Conservation (phyloP, 1,140 invertebrate species). For the Temnothorax longispinosus region DNA sequence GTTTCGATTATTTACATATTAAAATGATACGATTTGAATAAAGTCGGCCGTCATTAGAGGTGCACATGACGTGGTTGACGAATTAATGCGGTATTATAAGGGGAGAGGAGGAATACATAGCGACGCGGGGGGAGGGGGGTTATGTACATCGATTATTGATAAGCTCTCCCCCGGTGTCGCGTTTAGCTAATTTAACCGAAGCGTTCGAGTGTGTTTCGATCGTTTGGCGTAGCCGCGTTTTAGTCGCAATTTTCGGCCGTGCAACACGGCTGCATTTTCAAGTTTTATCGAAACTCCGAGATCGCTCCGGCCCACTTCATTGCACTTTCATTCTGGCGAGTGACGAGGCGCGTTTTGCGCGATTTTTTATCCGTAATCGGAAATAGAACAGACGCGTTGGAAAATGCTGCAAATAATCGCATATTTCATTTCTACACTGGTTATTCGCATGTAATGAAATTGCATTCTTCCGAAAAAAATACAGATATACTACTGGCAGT, state of each 20-base stretch:
- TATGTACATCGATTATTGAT: constrained; percentile 46
- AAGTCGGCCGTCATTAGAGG: constrained; percentile 44
- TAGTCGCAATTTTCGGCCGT: constrained; percentile 19
- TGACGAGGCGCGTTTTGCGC: background rate
- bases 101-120: constrained; percentile 1
- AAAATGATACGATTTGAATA: constrained; percentile 51
- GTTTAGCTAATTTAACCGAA: constrained; percentile 41
- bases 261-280: background rate
- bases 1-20: constrained; percentile 41
- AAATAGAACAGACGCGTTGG: background rate
- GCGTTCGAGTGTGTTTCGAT: constrained; percentile 26
- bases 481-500: background rate
- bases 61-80: constrained; percentile 27
- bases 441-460: background rate
- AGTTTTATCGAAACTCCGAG: constrained; percentile 37
- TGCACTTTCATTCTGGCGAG: constrained; percentile 20
- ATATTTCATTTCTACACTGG: background rate
- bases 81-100: constrained; percentile 47
- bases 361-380: constrained; percentile 17
- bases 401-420: background rate
- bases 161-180: constrained; percentile 22
- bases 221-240: constrained; percentile 11
- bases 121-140: background rate
- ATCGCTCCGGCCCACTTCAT: constrained; percentile 37
- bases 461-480: background rate